These are phyloP conservation scores for Maconellicoccus hirsutus DNA, from an alignment of 1,140 invertebrate species.

Conservation along the genomic window DNA sequence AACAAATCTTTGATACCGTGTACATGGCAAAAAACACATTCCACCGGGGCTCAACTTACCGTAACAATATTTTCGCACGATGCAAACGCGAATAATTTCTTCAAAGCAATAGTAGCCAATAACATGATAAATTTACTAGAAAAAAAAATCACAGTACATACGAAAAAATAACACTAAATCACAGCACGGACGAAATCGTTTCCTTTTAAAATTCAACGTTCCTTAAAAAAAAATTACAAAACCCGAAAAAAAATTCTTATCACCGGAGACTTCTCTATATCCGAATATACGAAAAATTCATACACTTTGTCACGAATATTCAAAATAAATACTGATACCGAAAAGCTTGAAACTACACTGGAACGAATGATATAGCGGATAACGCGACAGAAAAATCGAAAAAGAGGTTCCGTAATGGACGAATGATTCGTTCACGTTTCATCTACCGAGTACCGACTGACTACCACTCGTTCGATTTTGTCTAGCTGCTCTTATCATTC, in stretches of 20 bases:
- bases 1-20: too few species aligned
- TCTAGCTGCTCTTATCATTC: slow-evolving; percentile 8
- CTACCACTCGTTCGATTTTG: background rate
- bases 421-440: background rate
- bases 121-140: slow-evolving; percentile 19
- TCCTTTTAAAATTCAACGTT: background rate
- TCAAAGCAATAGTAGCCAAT: slow-evolving; percentile 25
- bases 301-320: too few species aligned
- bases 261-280: too few species aligned
- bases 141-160: too few species aligned
- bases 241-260: too few species aligned
- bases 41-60: background rate
- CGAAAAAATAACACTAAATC: background rate
- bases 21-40: too few species aligned
- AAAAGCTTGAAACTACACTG: background rate
- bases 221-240: too few species aligned
- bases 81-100: slow-evolving; percentile 23
- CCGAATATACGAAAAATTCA: too few species aligned
- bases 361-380: background rate
- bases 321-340: background rate
- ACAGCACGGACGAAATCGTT: background rate
- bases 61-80: slow-evolving; percentile 1
- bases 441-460: background rate
- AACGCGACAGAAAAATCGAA: slow-evolving; percentile 13
- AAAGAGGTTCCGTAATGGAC: background rate